phyloP scores from a whole-genome alignment of 2,797 vertebrate genomes.

The Acomys russatus region DNA sequence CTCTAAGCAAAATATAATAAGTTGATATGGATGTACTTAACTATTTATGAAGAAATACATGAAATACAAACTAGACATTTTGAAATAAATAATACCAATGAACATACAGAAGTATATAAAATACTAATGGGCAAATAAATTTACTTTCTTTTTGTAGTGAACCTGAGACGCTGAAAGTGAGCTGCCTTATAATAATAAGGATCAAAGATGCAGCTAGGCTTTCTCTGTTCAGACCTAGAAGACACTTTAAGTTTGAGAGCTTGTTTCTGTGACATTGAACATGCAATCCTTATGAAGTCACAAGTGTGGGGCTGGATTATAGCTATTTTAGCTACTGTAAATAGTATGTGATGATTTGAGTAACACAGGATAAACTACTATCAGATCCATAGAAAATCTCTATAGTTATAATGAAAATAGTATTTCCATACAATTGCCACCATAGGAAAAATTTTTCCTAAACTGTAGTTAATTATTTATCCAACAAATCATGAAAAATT shows the following conservation, averaged over 20 bases:
- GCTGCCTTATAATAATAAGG: neutral
- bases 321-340: neutral
- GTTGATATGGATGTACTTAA: neutral
- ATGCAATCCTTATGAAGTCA: neutral
- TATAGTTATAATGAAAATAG: neutral
- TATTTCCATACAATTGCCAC: neutral
- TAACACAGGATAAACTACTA: neutral
- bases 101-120: neutral
- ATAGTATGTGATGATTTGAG: neutral
- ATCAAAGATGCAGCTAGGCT: neutral
- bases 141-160: neutral
- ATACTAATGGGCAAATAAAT: neutral
- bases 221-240: too few relatives aligned
- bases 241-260: neutral
- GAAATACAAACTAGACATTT: neutral
- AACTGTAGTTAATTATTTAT: neutral
- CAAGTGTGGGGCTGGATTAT: neutral
- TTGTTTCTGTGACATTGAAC: neutral
- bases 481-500: neutral
- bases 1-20: neutral
- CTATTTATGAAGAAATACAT: neutral
- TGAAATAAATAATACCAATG: neutral
- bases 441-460: neutral
- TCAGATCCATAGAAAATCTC: neutral
- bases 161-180: neutral